Evolutionary conservation across 1,140 invertebrate species (phyloP).

Genomic region (Leucophenga varia): DNA sequence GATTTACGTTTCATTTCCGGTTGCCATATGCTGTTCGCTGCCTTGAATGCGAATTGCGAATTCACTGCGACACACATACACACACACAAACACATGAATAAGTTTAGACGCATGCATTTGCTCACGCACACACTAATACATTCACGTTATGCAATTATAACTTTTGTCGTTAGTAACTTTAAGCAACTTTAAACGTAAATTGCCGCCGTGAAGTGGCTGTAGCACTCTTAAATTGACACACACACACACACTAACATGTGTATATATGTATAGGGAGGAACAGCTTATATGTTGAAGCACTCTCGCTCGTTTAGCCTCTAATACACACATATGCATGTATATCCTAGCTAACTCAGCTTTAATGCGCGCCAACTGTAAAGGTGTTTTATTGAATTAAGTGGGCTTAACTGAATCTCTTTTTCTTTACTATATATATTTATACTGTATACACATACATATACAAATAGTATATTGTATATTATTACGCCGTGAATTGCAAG

Average conservation of each 20-base stretch:
- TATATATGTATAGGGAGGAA: too few relatives aligned
- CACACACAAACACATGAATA: background rate
- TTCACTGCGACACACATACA: conserved; percentile 16
- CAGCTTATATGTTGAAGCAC: too few relatives aligned
- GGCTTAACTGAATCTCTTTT: conserved; percentile 53
- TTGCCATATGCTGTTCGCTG: conserved; percentile 53
- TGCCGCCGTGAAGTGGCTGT: conserved; percentile 53
- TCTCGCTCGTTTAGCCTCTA: conserved; percentile 6
- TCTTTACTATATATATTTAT: too few relatives aligned
- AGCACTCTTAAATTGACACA: conserved; percentile 4
- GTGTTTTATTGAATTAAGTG: conserved; percentile 54
- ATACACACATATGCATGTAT: too few relatives aligned
- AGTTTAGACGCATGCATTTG: background rate
- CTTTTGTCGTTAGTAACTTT: conserved; percentile 56
- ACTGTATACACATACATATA: too few relatives aligned
- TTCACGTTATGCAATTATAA: conserved; percentile 55
- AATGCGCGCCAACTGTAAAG: conserved; percentile 52
- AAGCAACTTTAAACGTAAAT: conserved; percentile 56
- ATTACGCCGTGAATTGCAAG: conserved; percentile 29
- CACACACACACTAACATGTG: conserved; percentile 5
- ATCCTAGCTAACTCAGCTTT: too few relatives aligned
- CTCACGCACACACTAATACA: background rate
- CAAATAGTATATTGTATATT: too few relatives aligned
- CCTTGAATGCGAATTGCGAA: conserved; percentile 38
- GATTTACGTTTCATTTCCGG: conserved; percentile 54